Evolutionary conservation across 2,888 invertebrate genomes (phyloP), one percentile per base, ranked within the genome.

Genomic region (Mesoligia furuncula): DNA sequence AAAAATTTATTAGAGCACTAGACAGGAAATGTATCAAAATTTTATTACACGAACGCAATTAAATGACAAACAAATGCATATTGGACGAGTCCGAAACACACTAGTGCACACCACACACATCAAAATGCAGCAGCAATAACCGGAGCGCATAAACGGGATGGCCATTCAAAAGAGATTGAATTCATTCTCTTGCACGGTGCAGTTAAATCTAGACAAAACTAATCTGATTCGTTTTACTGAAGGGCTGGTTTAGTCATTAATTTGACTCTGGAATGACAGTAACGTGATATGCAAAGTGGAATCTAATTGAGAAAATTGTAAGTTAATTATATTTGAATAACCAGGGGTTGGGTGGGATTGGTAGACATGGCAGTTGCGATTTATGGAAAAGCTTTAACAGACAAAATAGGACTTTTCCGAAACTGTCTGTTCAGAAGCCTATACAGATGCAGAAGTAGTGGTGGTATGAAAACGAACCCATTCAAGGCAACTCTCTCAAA

Each of bases 181-280:
- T 88, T 87, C 83, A 90, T 90, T 89, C 67, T 87, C 85, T 83
- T 81, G 86, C 83, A 87, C 89, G 86, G 84, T 89, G 92, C 91
- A 90, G 90, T 88, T 82, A 75, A 88, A 91, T 91, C 91, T 90
- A 90, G 92, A 91, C 87, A 78, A 86, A 91, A 91, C 91, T 90
- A 90, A 91, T 89, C 89, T 87, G 80, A 89, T 70, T 65, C 42
- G 9, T 66, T 59, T 66, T 13, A 73, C 17, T 51, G 8, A 70
- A 66, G 62, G 65, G 65, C 17, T 73, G 57, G 66, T 66, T 24
- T 48, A 36, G 39, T 31, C 24, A 70, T 72, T 75, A 59, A 77
- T 80, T 59, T 57, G 48, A 68, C 48, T 51, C 31, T 31, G 24
- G 11, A 69, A 31, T 61, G 83, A 64, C 57, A 48, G 62, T 75